Conservation (phyloP, 2,113 vertebrate species). For the Odocoileus hemionus region DNA sequence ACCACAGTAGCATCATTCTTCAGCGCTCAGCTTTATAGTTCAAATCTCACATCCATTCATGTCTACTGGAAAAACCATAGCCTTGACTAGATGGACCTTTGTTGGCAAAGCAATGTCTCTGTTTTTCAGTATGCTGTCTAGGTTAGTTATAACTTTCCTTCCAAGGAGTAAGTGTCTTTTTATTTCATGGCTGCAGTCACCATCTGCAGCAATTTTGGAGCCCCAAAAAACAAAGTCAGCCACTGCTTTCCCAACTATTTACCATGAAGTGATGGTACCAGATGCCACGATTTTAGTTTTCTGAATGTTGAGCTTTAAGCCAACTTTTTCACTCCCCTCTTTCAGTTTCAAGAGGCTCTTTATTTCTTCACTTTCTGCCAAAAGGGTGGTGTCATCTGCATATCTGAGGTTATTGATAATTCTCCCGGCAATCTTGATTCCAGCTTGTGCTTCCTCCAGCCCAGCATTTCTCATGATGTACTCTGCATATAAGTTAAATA, state of each 20-base stretch:
- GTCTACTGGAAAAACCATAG: not conserved
- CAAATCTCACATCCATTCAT: not conserved
- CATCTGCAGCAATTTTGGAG: not conserved
- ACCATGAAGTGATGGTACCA: not conserved
- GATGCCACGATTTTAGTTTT: not conserved
- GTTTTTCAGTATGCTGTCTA: not conserved
- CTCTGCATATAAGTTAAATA: not conserved
- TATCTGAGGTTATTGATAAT: not conserved
- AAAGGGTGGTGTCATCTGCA: not conserved
- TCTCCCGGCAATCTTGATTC: not conserved
- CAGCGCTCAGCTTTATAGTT: accelerated
- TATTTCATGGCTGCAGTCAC: not conserved
- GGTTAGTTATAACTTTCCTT: not conserved
- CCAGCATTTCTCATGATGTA: not conserved
- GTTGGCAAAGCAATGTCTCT: not conserved
- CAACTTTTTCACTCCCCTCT: not conserved
- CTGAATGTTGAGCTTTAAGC: not conserved
- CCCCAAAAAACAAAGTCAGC: not conserved
- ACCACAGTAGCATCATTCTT: not conserved
- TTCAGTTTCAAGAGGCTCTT: not conserved
- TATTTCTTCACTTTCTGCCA: not conserved
- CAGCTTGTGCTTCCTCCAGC: not conserved
- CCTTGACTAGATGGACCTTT: not conserved
- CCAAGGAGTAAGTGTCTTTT: not conserved
- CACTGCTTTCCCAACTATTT: not conserved